Conservation (phyloP, 2,797 vertebrate genomes). For the Trachops cirrhosus region DNA sequence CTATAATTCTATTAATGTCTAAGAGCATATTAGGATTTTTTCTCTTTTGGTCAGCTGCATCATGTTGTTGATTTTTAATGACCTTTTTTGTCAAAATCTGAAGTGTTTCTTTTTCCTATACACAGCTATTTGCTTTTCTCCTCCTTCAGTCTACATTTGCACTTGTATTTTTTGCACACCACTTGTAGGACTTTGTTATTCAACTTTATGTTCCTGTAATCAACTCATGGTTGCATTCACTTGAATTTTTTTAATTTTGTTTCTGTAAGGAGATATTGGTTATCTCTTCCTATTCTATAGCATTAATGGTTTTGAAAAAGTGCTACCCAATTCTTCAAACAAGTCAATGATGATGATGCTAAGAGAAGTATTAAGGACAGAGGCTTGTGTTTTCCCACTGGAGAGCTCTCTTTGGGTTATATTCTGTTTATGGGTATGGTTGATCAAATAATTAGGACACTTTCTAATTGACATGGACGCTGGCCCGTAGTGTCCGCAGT, state of each 20-base stretch:
- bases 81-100: neutral
- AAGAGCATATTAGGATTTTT: neutral
- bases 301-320: neutral
- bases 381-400: neutral
- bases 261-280: neutral
- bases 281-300: neutral
- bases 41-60: neutral
- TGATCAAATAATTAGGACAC: neutral
- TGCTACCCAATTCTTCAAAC: neutral
- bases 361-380: neutral
- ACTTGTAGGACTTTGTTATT: neutral
- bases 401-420: neutral
- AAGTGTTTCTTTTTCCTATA: neutral
- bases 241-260: neutral
- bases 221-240: neutral
- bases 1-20: neutral
- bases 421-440: neutral
- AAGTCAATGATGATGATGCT: neutral
- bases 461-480: neutral
- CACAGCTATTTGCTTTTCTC: neutral
- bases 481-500: too few species aligned
- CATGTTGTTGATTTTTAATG: neutral
- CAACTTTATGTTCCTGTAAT: neutral
- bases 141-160: neutral
- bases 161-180: neutral